Conservation (phyloP, 2,113 vertebrate species). For the Elephas maximus region DNA sequence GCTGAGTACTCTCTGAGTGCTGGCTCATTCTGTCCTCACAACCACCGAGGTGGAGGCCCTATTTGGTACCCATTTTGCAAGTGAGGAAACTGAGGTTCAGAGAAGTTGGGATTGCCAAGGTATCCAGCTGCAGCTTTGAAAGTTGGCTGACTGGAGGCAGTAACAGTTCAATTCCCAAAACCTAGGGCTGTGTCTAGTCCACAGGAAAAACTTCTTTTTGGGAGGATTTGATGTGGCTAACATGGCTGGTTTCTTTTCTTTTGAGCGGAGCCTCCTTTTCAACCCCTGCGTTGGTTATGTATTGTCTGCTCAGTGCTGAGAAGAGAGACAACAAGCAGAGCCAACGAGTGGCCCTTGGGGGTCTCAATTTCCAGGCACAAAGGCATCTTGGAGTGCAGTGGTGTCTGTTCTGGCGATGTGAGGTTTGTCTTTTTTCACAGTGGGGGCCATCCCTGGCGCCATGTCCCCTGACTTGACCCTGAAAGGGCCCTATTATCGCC, state of each 20-base stretch:
- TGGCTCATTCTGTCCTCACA: too few relatives aligned
- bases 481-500: background rate
- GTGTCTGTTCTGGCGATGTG: rapidly evolving
- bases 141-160: background rate
- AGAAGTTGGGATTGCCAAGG: background rate
- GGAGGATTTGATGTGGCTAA: too few relatives aligned
- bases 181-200: background rate
- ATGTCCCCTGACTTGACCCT: constrained; percentile 42
- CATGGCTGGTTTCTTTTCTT: too few relatives aligned
- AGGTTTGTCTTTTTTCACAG: background rate
- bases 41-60: background rate
- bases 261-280: background rate
- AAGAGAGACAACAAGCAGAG: too few relatives aligned
- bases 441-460: background rate
- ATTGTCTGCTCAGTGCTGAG: too few relatives aligned
- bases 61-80: background rate
- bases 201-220: background rate
- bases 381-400: background rate
- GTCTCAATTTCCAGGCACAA: background rate
- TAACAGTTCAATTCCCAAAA: background rate
- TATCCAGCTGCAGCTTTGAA: background rate
- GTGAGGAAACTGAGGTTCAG: background rate
- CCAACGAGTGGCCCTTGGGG: too few relatives aligned
- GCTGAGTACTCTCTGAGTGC: too few relatives aligned
- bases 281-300: background rate